Evolutionary conservation across 2,888 invertebrate species (phyloP).

Genomic region (Dromius quadrimaculatus): DNA sequence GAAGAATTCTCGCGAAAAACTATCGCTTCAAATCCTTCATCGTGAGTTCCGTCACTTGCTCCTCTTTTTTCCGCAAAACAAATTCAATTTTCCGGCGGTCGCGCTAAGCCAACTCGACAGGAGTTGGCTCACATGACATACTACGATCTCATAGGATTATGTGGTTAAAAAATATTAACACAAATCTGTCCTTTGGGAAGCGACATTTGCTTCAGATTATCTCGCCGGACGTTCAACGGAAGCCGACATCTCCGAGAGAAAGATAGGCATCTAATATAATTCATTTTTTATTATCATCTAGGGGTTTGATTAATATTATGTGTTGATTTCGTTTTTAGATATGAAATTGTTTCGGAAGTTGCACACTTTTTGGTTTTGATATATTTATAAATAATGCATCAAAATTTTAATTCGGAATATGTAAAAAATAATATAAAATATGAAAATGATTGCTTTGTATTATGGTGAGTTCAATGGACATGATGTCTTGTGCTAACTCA

Average conservation of each 20-base stretch:
- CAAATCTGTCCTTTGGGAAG: slow-evolving; percentile 62
- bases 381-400: too few species aligned
- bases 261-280: slow-evolving; percentile 45
- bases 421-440: too few species aligned
- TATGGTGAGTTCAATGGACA: too few species aligned
- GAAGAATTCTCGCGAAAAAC: background rate
- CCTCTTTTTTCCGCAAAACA: slow-evolving; percentile 60
- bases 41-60: slow-evolving; percentile 61
- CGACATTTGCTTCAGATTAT: slow-evolving; percentile 62
- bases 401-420: too few species aligned
- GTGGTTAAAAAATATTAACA: slow-evolving; percentile 64
- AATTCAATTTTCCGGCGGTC: slow-evolving; percentile 68
- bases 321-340: slow-evolving; percentile 23
- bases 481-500: too few species aligned
- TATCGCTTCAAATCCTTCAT: background rate
- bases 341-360: background rate
- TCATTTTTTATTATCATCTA: slow-evolving; percentile 46
- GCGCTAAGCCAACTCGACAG: slow-evolving; percentile 66
- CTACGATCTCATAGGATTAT: slow-evolving; percentile 66
- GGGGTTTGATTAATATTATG: slow-evolving; percentile 21
- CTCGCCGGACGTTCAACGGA: slow-evolving; percentile 20
- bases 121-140: slow-evolving; percentile 58
- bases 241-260: slow-evolving; percentile 11
- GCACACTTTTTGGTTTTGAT: background rate
- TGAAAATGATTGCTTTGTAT: too few species aligned